Percentiles rank a stretch among this genome's conserved stretches.
Evolutionary conservation across 2,113 vertebrate genomes (phyloP).

Genomic region (Albula glossodonta): DNA sequence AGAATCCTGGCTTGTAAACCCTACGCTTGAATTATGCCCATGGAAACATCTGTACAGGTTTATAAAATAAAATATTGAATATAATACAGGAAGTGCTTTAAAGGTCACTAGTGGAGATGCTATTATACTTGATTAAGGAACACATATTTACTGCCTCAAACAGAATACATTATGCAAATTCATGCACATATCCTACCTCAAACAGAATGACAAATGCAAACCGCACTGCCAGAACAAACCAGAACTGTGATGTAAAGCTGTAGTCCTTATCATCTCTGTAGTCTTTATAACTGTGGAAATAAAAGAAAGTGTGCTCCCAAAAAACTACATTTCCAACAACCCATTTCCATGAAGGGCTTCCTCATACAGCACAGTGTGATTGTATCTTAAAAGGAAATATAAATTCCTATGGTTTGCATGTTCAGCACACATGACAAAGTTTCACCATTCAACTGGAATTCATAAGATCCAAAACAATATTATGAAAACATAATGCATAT

Average conservation of each 20-base stretch:
- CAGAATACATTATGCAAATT: background rate
- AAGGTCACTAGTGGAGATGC: background rate
- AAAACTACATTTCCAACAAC: too few species aligned
- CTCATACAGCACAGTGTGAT: too few species aligned
- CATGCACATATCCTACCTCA: conserved; percentile 67
- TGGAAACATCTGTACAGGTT: background rate
- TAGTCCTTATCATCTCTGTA: conserved; percentile 76
- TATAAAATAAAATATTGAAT: background rate
- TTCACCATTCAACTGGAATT: too few species aligned
- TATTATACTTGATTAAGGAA: background rate
- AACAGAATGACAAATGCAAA: conserved; percentile 90
- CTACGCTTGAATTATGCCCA: background rate
- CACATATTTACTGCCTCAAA: too few species aligned
- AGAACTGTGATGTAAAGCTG: conserved; percentile 76
- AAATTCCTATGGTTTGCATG: too few species aligned
- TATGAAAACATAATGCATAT: too few species aligned
- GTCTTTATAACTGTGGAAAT: conserved; percentile 80
- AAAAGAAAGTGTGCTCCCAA: background rate
- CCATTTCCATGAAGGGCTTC: too few species aligned
- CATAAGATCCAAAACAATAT: too few species aligned
- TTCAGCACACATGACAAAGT: too few species aligned
- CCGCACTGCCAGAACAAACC: conserved; percentile 83
- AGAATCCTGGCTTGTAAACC: background rate
- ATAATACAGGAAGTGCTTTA: background rate
- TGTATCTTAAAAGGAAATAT: too few species aligned